Percentiles rank a stretch among this genome's conserved stretches.
These are phyloP conservation scores for Hyperopisus bebe DNA, from an alignment of 2,113 vertebrate species.

Conservation along the genomic window DNA sequence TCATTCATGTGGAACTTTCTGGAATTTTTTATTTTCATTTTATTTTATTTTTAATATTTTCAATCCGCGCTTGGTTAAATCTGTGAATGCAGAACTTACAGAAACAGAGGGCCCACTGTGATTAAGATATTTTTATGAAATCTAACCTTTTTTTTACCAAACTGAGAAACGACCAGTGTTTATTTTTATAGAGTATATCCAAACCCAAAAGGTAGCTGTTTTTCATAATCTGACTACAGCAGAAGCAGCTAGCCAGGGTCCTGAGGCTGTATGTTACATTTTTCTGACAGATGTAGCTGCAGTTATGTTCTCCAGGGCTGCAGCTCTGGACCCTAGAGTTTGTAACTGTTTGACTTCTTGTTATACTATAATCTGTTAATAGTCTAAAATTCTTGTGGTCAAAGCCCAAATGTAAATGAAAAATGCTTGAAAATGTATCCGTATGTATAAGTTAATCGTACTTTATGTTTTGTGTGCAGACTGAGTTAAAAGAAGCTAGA, in stretches of 20 bases:
- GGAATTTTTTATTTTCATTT: too few relatives aligned
- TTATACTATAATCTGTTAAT: neutral
- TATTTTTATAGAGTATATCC: neutral
- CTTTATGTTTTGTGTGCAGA: constrained; percentile 37
- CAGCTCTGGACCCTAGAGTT: neutral
- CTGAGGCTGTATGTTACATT: neutral
- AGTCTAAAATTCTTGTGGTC: neutral
- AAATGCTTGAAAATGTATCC: neutral
- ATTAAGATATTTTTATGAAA: too few relatives aligned
- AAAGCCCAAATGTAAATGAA: neutral
- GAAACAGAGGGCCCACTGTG: neutral
- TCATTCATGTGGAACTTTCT: too few relatives aligned
- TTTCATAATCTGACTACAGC: neutral
- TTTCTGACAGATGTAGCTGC: neutral
- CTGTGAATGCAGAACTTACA: neutral
- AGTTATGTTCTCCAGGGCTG: neutral
- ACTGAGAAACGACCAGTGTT: neutral
- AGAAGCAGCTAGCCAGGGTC: neutral
- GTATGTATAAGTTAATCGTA: neutral
- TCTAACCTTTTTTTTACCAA: neutral
- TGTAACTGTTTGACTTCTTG: neutral
- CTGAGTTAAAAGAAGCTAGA: constrained; percentile 58
- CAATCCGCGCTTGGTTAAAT: neutral
- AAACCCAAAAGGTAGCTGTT: neutral
- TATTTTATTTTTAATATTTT: too few relatives aligned